phyloP scores from a whole-genome alignment of 2,797 vertebrate species.

The Megaceryle alcyon region DNA sequence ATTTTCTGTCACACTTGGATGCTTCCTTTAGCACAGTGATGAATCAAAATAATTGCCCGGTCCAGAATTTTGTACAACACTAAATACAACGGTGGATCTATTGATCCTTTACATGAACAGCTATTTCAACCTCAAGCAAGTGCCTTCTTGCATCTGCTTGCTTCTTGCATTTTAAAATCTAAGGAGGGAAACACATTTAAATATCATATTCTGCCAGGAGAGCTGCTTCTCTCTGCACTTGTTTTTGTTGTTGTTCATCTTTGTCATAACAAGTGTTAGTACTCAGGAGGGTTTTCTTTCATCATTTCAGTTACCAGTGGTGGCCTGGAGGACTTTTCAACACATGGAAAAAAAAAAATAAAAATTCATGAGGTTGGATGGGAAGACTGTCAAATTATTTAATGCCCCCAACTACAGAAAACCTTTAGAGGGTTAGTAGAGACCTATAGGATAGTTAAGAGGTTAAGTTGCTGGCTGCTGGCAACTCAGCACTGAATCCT shows the following conservation, averaged over 20 bases:
- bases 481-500: neutral
- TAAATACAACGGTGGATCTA: conserved; percentile 2
- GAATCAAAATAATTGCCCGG: conserved; percentile 53
- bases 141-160: neutral
- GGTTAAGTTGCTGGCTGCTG: neutral
- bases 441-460: neutral
- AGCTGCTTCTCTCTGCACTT: accelerated
- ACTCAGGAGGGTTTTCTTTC: neutral
- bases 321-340: neutral
- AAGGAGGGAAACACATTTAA: neutral
- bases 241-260: neutral
- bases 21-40: conserved; percentile 1
- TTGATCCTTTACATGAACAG: conserved; percentile 8
- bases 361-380: neutral
- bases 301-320: neutral
- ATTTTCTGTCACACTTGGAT: conserved; percentile 31
- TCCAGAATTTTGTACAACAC: neutral
- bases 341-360: neutral
- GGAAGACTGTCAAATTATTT: neutral
- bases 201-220: neutral
- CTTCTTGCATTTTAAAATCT: neutral
- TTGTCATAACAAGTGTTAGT: neutral
- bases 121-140: neutral
- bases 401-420: neutral
- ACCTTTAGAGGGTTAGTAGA: neutral